Conservation (phyloP, 2,113 vertebrate genomes). For the Macquaria ambigua region DNA sequence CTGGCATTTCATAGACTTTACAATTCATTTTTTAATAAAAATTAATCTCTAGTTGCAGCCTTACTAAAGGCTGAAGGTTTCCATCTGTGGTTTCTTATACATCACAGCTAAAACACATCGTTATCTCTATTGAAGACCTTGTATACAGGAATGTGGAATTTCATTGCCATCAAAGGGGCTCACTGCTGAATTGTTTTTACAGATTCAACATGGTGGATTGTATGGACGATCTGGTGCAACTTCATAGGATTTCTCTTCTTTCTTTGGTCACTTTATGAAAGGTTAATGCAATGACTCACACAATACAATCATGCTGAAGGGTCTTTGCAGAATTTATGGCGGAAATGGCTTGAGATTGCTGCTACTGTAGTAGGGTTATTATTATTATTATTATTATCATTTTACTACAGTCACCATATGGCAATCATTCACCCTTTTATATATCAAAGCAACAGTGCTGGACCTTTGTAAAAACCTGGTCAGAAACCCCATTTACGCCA, state of each 20-base stretch:
- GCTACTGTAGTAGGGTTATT: background rate
- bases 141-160: background rate
- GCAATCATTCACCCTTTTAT: background rate
- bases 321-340: background rate
- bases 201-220: background rate
- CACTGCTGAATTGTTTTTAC: background rate
- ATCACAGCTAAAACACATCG: background rate
- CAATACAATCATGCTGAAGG: background rate
- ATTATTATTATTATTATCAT: background rate
- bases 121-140: background rate
- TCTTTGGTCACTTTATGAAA: conserved; percentile 1
- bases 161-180: background rate
- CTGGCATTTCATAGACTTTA: too few relatives aligned
- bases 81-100: background rate
- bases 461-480: background rate
- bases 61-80: background rate
- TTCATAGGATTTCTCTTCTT: background rate
- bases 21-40: background rate
- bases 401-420: background rate
- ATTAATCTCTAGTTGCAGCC: background rate
- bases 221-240: background rate
- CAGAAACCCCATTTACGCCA: conserved; percentile 20
- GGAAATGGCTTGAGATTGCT: background rate
- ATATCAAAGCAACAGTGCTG: background rate
- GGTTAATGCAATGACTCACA: background rate